phyloP scores from a whole-genome alignment of 2,113 vertebrate species.

The Sinocyclocheilus anophthalmus region DNA sequence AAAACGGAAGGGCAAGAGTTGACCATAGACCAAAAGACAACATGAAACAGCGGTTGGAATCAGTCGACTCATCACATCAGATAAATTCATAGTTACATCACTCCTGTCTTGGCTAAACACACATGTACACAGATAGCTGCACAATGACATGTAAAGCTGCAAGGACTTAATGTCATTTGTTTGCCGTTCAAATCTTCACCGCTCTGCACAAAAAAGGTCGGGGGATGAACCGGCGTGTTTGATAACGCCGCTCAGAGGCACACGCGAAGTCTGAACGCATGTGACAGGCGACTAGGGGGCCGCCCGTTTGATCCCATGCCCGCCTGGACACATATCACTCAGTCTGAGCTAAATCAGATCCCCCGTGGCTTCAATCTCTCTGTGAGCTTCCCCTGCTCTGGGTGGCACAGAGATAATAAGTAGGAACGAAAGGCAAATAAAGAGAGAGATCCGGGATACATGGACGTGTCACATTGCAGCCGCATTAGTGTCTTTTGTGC shows the following conservation, averaged over 20 bases:
- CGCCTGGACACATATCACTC: slow-evolving; percentile 28
- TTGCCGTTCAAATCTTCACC: neutral
- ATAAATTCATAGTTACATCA: neutral
- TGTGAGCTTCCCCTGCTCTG: slow-evolving; percentile 20
- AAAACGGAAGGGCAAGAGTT: neutral
- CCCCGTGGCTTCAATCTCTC: slow-evolving; percentile 18
- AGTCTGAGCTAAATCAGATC: slow-evolving; percentile 28
- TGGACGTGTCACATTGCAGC: slow-evolving; percentile 8
- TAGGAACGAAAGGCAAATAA: neutral
- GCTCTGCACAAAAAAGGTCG: neutral
- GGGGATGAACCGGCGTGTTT: neutral
- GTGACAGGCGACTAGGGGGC: slow-evolving; percentile 13
- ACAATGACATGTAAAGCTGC: neutral
- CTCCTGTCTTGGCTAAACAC: slow-evolving; percentile 11
- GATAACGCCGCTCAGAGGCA: slow-evolving; percentile 19
- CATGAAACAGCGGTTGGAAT: neutral
- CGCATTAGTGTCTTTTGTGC: slow-evolving; percentile 17
- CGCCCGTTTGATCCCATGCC: slow-evolving; percentile 19
- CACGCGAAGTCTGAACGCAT: slow-evolving; percentile 17
- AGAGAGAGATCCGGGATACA: slow-evolving; percentile 45
- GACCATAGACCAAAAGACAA: neutral
- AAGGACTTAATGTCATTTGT: slow-evolving; percentile 33
- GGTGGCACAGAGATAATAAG: slow-evolving; percentile 24
- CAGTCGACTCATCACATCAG: neutral
- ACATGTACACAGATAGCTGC: slow-evolving; percentile 40